Evolutionary conservation across 2,888 invertebrate genomes (phyloP).

Genomic region (Marasmarcha lunaedactyla): DNA sequence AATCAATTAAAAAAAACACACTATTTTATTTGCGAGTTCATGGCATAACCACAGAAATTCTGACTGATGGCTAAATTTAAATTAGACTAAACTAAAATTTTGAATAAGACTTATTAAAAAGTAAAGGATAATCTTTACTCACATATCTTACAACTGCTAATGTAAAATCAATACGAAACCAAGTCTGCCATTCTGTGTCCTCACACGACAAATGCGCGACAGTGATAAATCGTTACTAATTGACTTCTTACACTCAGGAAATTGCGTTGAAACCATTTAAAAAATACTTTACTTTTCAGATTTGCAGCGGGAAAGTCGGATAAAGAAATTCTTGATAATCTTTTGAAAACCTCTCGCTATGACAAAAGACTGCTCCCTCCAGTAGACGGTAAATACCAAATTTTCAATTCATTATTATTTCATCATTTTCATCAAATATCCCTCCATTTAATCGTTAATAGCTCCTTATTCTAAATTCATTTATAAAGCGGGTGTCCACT

Average conservation of each 20-base stretch:
- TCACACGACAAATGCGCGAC: constrained; percentile 32
- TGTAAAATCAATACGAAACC: constrained; percentile 40
- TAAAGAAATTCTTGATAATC: constrained; percentile 92
- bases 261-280: not conserved
- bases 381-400: constrained; percentile 77
- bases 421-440: constrained; percentile 7
- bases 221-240: constrained; percentile 26
- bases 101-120: too few species aligned
- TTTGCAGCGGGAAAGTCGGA: constrained; percentile 93
- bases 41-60: too few species aligned
- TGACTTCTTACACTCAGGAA: not conserved
- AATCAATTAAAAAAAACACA: too few species aligned
- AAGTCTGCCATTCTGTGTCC: constrained; percentile 21
- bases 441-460: not conserved
- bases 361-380: constrained; percentile 93
- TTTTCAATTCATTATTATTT: constrained; percentile 5
- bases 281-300: constrained; percentile 60
- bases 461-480: not conserved
- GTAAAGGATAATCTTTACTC: too few species aligned
- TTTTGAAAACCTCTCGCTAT: constrained; percentile 88
- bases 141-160: constrained; percentile 29
- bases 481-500: constrained; percentile 42
- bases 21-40: too few species aligned
- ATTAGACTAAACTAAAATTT: too few species aligned
- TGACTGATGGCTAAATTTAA: too few species aligned